phyloP scores from a whole-genome alignment of 2,888 invertebrate species.

The Punctoribates punctum region DNA sequence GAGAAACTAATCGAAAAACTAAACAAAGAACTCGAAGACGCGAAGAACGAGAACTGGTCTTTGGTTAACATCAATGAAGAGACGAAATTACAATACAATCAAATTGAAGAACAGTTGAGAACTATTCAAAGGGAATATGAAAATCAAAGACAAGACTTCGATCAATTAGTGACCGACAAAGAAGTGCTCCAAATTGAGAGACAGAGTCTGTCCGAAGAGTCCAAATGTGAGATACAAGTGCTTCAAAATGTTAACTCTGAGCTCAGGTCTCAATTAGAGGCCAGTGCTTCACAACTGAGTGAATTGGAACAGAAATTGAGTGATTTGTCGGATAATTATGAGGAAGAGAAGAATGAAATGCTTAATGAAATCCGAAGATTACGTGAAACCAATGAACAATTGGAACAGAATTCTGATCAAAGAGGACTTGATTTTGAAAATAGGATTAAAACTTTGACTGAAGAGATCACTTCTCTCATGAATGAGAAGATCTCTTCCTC shows the following conservation, averaged over 20 bases:
- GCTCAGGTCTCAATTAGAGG: too few relatives aligned
- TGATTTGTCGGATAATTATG: neutral
- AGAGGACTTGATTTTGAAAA: neutral
- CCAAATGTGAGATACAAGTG: neutral
- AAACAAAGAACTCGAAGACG: neutral
- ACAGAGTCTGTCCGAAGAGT: neutral
- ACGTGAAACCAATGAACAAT: neutral
- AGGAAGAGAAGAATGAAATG: neutral
- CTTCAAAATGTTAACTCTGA: neutral
- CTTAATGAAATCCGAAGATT: neutral
- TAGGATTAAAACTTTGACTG: neutral
- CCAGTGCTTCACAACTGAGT: neutral
- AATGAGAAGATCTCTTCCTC: neutral
- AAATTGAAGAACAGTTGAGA: neutral
- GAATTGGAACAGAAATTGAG: neutral
- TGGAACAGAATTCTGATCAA: neutral
- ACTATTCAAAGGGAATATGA: neutral
- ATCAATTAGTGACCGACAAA: neutral
- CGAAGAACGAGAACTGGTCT: constrained; percentile 2
- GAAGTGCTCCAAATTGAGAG: neutral
- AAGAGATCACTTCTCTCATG: neutral
- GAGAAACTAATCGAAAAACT: neutral
- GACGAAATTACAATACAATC: neutral
- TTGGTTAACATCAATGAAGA: constrained; percentile 16
- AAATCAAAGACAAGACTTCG: neutral